A percentile compares a stretch with the other conserved stretches of the same genome.
These are phyloP conservation scores for Pantherophis vulpinus DNA, from an alignment of 2,797 vertebrate species.

Conservation along the genomic window DNA sequence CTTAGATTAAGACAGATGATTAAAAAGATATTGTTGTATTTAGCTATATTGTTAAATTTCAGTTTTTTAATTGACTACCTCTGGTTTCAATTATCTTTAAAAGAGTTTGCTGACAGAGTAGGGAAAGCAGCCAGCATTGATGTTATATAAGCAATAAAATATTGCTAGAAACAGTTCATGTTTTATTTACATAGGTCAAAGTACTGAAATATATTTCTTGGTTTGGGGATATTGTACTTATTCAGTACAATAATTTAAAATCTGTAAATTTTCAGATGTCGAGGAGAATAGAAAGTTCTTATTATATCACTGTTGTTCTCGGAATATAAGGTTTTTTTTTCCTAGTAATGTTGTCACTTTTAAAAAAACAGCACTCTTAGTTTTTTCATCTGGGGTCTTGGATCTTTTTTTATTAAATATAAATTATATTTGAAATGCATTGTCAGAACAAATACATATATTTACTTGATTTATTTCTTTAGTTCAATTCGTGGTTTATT, in stretches of 20 bases:
- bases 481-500: neutral
- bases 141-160: slow-evolving; percentile 50
- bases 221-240: neutral
- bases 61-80: slow-evolving; percentile 36
- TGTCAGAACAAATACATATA: slow-evolving; percentile 9
- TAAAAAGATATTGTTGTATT: slow-evolving; percentile 11
- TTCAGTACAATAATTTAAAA: neutral
- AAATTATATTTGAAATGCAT: slow-evolving; percentile 16
- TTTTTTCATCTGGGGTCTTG: slow-evolving; percentile 14
- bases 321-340: neutral
- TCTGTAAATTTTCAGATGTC: neutral
- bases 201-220: slow-evolving; percentile 29
- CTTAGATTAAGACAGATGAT: slow-evolving; percentile 38
- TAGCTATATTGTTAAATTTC: neutral
- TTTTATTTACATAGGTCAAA: slow-evolving; percentile 10
- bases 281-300: neutral
- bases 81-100: slow-evolving; percentile 45
- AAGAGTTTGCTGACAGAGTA: slow-evolving; percentile 37
- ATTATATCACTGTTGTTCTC: neutral
- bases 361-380: neutral
- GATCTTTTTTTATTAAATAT: slow-evolving; percentile 21
- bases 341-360: neutral
- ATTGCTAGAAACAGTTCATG: slow-evolving; percentile 25
- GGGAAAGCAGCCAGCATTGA: slow-evolving; percentile 45
- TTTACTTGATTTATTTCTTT: neutral